Conservation (phyloP, 1,140 invertebrate species). For the Heterodera carotae region DNA sequence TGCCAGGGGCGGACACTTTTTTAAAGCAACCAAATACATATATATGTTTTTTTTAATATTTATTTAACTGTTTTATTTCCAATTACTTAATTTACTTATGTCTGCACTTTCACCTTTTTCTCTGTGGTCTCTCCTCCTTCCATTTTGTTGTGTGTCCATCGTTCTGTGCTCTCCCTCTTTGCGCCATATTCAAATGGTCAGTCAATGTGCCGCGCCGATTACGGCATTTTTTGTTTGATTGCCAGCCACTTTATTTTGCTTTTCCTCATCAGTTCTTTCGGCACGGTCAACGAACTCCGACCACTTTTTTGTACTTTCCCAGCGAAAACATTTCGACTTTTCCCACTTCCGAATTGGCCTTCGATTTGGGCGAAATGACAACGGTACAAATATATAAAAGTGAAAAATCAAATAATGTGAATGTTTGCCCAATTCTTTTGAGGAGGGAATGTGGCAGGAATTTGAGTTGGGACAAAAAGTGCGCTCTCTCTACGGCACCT, state of each 20-base stretch:
- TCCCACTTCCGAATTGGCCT: constrained; percentile 10
- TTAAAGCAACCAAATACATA: too few species aligned
- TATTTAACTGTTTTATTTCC: too few species aligned
- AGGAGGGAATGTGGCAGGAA: constrained; percentile 40
- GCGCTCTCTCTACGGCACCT: constrained; percentile 25
- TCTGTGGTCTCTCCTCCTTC: not conserved
- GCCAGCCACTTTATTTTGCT: too few species aligned
- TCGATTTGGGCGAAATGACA: constrained; percentile 39
- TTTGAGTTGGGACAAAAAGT: constrained; percentile 24
- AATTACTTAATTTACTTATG: not conserved
- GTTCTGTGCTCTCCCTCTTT: not conserved
- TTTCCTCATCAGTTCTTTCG: constrained; percentile 33
- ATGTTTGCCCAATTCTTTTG: not conserved
- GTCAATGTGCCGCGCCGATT: not conserved
- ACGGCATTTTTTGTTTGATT: not conserved
- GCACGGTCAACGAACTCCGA: constrained; percentile 39
- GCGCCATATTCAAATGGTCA: not conserved
- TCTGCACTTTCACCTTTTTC: not conserved
- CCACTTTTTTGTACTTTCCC: constrained; percentile 40
- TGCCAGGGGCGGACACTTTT: too few species aligned
- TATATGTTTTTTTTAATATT: too few species aligned
- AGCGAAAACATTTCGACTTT: constrained; percentile 22
- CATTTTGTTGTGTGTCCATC: not conserved
- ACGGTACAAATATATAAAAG: too few species aligned
- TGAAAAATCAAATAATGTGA: too few species aligned